These are phyloP conservation scores for Saccostrea glomerata DNA, from an alignment of 1,140 invertebrate species.

Conservation along the genomic window DNA sequence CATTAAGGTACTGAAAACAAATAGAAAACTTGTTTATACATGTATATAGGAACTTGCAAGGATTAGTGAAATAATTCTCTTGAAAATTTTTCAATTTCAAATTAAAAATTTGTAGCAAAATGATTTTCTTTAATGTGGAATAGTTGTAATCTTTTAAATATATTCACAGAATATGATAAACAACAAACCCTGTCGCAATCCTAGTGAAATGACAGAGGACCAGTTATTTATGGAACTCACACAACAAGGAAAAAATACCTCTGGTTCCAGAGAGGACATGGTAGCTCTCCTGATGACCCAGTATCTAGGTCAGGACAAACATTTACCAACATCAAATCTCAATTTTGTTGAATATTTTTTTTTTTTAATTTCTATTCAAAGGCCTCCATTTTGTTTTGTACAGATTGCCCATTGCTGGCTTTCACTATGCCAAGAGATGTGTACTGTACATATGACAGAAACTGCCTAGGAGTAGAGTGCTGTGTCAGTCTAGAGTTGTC, in stretches of 20 bases:
- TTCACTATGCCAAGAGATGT: conserved; percentile 64
- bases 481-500: conserved; percentile 62
- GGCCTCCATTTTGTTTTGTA: conserved; percentile 29
- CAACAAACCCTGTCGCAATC: conserved; percentile 65
- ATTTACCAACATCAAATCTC: too few species aligned
- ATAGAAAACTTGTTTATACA: not conserved
- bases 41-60: not conserved
- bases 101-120: not conserved
- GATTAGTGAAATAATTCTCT: not conserved
- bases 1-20: conserved; percentile 56
- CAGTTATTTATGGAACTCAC: conserved; percentile 55
- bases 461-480: conserved; percentile 67
- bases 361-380: too few species aligned
- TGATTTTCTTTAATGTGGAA: not conserved
- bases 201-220: conserved; percentile 62
- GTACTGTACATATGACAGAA: conserved; percentile 66
- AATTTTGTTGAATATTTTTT: too few species aligned
- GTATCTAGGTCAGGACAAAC: conserved; percentile 45
- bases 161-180: conserved; percentile 57
- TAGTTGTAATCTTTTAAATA: too few species aligned
- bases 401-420: conserved; percentile 64
- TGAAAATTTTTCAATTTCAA: not conserved
- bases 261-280: conserved; percentile 55
- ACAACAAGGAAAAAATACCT: conserved; percentile 46
- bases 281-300: conserved; percentile 45